A percentile compares a stretch with the other conserved stretches of the same genome.
Evolutionary conservation across 2,797 vertebrate genomes (phyloP).

Genomic region (Lindbergichthys nudifrons): DNA sequence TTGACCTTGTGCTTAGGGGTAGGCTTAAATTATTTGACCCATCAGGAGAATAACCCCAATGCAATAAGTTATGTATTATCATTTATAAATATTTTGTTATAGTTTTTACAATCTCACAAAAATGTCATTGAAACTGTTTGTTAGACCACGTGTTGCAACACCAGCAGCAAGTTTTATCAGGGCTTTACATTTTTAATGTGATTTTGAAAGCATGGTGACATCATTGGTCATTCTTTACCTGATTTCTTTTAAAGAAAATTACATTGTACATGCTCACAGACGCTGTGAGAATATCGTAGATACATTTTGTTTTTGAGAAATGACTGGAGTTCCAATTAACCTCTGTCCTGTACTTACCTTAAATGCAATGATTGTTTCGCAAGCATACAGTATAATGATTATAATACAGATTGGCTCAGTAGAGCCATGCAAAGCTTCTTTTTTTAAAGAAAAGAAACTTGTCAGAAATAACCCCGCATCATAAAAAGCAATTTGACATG

Average conservation of each 20-base stretch:
- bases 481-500: conserved; percentile 18
- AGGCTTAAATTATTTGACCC: background rate
- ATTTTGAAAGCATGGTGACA: conserved; percentile 67
- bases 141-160: conserved; percentile 3
- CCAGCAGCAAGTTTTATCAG: conserved; percentile 52
- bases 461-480: conserved; percentile 17
- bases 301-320: conserved; percentile 48
- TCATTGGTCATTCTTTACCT: conserved; percentile 77
- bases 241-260: conserved; percentile 75
- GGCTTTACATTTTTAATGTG: conserved; percentile 45
- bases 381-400: conserved; percentile 62
- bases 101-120: conserved; percentile 1
- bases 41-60: background rate
- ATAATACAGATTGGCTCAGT: conserved; percentile 50
- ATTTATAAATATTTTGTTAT: background rate
- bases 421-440: conserved; percentile 54
- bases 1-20: background rate
- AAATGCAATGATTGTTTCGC: conserved; percentile 64
- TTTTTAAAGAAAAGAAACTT: conserved; percentile 45
- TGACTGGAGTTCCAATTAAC: conserved; percentile 55
- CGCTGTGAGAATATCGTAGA: conserved; percentile 58
- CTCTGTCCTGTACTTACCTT: conserved; percentile 51
- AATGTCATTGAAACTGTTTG: background rate
- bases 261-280: conserved; percentile 70
- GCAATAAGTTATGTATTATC: conserved; percentile 7